Evolutionary conservation across 2,888 invertebrate genomes (phyloP).

Genomic region (Trichogramma dendrolimi): DNA sequence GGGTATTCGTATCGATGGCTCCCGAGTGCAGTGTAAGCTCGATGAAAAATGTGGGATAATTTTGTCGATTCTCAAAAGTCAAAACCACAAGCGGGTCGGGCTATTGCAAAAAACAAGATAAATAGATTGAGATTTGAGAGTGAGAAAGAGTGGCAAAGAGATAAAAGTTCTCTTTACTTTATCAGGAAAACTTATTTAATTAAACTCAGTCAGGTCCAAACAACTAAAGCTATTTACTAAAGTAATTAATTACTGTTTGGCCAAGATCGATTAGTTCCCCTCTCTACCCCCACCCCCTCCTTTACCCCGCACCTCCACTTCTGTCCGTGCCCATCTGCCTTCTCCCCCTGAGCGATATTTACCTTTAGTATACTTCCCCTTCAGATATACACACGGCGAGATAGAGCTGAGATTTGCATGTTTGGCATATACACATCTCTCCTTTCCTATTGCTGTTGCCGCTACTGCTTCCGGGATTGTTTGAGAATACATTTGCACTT

Average conservation of each 20-base stretch:
- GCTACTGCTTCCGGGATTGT: constrained; percentile 7
- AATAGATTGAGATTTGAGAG: constrained; percentile 2
- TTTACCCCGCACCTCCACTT: too few relatives aligned
- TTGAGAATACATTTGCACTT: constrained; percentile 17
- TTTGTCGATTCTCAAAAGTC: too few relatives aligned
- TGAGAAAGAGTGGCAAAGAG: neutral
- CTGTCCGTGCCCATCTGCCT: too few relatives aligned
- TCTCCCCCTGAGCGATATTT: constrained; percentile 21
- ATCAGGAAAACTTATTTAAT: constrained; percentile 28
- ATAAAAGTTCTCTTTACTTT: constrained; percentile 8
- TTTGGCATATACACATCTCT: neutral
- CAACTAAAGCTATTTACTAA: constrained; percentile 29
- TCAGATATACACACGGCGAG: constrained; percentile 6
- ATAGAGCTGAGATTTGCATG: constrained; percentile 26
- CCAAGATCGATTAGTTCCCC: constrained; percentile 27
- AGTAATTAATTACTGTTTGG: constrained; percentile 31
- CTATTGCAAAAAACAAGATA: constrained; percentile 6
- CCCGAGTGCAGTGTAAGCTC: too few relatives aligned
- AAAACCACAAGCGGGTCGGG: neutral
- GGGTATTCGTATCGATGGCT: too few relatives aligned
- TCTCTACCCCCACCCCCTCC: too few relatives aligned
- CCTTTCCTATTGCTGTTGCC: too few relatives aligned
- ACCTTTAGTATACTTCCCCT: constrained; percentile 3
- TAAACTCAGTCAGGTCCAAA: constrained; percentile 22
- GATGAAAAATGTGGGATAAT: too few relatives aligned